Evolutionary conservation across 2,113 vertebrate genomes (phyloP).

Genomic region (Prionailurus viverrinus): DNA sequence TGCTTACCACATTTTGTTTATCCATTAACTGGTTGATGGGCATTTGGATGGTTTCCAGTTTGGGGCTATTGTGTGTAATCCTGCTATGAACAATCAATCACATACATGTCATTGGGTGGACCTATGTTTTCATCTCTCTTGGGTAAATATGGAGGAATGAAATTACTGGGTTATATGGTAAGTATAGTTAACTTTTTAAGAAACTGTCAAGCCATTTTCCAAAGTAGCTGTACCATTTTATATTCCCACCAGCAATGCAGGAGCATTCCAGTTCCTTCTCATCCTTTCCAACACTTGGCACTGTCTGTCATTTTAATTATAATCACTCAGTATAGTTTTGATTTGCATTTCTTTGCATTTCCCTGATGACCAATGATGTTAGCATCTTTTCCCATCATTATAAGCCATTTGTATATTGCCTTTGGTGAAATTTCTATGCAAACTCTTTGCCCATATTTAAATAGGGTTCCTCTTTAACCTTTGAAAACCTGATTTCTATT

Average conservation of each 20-base stretch:
- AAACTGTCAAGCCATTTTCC: not conserved
- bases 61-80: not conserved
- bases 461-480: not conserved
- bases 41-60: not conserved
- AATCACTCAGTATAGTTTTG: not conserved
- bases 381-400: not conserved
- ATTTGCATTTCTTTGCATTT: not conserved
- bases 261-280: not conserved
- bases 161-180: not conserved
- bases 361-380: not conserved
- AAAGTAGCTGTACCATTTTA: not conserved
- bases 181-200: not conserved
- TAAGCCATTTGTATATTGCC: not conserved
- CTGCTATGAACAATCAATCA: not conserved
- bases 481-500: not conserved
- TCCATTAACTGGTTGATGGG: not conserved
- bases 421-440: not conserved
- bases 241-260: not conserved
- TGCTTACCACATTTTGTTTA: not conserved
- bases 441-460: not conserved
- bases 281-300: not conserved
- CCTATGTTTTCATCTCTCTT: not conserved
- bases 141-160: not conserved
- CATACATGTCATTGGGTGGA: not conserved
- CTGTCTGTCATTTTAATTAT: not conserved